A percentile compares a stretch with the other conserved stretches of the same genome.
phyloP scores from a whole-genome alignment of 53 echinoderm and acorn worm species.

The Holothuria scabra region DNA sequence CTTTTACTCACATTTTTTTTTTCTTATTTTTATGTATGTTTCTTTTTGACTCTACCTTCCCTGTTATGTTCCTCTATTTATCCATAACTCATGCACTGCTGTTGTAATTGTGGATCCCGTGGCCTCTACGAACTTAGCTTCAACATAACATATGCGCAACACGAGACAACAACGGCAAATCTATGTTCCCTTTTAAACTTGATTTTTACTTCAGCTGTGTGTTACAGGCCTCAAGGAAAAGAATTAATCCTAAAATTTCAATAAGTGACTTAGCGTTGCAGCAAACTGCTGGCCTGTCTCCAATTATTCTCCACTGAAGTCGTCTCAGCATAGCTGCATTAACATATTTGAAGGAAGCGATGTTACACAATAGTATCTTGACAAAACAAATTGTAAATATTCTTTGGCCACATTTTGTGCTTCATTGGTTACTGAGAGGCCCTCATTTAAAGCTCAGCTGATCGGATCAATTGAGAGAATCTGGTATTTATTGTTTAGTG shows the following conservation, averaged over 20 bases:
- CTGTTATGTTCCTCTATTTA: too few relatives aligned
- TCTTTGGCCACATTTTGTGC: not conserved
- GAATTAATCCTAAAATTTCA: constrained; percentile 46
- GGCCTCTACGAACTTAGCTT: not conserved
- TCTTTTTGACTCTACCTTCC: too few relatives aligned
- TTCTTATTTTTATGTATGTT: too few relatives aligned
- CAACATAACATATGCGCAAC: not conserved
- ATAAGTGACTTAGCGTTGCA: constrained; percentile 42
- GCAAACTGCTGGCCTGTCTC: constrained; percentile 35
- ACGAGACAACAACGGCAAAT: not conserved
- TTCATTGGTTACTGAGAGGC: constrained; percentile 23
- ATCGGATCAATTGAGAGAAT: constrained; percentile 30
- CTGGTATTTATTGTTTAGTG: constrained; percentile 22
- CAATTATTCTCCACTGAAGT: constrained; percentile 33
- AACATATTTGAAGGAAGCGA: constrained; percentile 30
- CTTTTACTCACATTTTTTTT: too few relatives aligned
- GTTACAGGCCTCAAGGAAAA: constrained; percentile 38
- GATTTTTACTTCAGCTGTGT: constrained; percentile 43
- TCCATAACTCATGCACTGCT: too few relatives aligned
- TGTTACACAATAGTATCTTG: constrained; percentile 44
- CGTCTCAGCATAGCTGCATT: constrained; percentile 4
- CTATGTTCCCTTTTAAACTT: constrained; percentile 28
- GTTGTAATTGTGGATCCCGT: too few relatives aligned
- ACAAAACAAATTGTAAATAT: constrained; percentile 39
- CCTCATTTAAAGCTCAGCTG: constrained; percentile 5